Conservation (phyloP, 2,797 vertebrate species). For the Buphagus erythrorhynchus region DNA sequence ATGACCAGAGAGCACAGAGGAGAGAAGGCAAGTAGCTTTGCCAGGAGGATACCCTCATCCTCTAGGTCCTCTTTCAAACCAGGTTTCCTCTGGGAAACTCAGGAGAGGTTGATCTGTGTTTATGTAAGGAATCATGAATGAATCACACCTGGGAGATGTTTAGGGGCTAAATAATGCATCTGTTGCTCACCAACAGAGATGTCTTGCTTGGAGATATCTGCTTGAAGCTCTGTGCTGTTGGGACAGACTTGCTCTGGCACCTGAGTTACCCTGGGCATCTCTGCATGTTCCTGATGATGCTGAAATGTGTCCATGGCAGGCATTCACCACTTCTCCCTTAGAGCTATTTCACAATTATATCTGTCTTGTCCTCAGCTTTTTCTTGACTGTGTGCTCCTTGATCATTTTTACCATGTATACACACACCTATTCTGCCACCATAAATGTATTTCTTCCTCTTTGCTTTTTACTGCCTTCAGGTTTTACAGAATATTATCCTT, state of each 20-base stretch:
- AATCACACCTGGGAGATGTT: not conserved
- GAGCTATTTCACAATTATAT: not conserved
- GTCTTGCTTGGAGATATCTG: not conserved
- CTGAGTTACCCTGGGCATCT: not conserved
- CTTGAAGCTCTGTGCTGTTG: not conserved
- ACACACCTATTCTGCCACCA: not conserved
- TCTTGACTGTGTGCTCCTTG: not conserved
- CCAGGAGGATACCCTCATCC: not conserved
- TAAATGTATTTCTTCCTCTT: not conserved
- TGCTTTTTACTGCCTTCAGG: not conserved
- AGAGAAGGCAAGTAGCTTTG: not conserved
- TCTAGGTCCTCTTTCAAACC: not conserved
- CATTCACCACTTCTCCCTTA: not conserved
- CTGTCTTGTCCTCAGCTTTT: not conserved
- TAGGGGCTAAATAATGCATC: not conserved
- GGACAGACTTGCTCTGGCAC: not conserved
- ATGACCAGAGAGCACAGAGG: not conserved
- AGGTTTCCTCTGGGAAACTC: not conserved
- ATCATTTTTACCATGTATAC: not conserved
- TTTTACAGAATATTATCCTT: not conserved
- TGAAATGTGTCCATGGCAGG: not conserved
- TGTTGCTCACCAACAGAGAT: not conserved
- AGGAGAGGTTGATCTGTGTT: not conserved
- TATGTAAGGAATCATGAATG: not conserved
- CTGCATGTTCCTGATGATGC: not conserved